A percentile compares a stretch with the other conserved stretches of the same genome.
Conservation (phyloP, 2,888 invertebrate genomes). For the Drosophila subquinaria region DNA sequence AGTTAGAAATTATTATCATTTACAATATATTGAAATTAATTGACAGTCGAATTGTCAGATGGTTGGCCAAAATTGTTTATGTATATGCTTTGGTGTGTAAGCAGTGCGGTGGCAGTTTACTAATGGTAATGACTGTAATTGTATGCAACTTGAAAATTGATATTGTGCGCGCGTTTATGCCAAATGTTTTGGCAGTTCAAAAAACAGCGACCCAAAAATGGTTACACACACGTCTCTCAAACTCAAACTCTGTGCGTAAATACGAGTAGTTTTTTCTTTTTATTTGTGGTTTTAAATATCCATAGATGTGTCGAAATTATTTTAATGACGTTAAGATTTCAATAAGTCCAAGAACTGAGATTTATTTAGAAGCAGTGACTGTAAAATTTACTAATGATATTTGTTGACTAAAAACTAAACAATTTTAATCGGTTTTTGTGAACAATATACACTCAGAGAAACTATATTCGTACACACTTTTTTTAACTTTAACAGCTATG, state of each 20-base stretch:
- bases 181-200: slow-evolving; percentile 74
- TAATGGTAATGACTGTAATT: slow-evolving; percentile 83
- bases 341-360: neutral
- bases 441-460: too few species aligned
- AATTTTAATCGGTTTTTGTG: too few species aligned
- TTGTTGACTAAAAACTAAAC: too few species aligned
- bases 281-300: neutral
- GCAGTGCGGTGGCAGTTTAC: slow-evolving; percentile 72
- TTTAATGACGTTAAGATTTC: neutral
- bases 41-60: slow-evolving; percentile 81
- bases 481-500: too few species aligned
- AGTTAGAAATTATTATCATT: slow-evolving; percentile 77
- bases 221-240: slow-evolving; percentile 42
- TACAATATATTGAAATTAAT: slow-evolving; percentile 82
- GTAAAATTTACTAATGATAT: neutral
- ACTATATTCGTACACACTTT: too few species aligned
- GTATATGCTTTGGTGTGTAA: slow-evolving; percentile 22
- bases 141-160: slow-evolving; percentile 77
- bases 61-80: slow-evolving; percentile 64
- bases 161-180: slow-evolving; percentile 77
- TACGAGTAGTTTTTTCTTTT: neutral
- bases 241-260: slow-evolving; percentile 6
- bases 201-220: slow-evolving; percentile 59
- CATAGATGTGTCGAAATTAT: neutral
- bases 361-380: too few species aligned